Evolutionary conservation across 2,888 invertebrate genomes (phyloP).

Genomic region (Macrosiphum euphorbiae): DNA sequence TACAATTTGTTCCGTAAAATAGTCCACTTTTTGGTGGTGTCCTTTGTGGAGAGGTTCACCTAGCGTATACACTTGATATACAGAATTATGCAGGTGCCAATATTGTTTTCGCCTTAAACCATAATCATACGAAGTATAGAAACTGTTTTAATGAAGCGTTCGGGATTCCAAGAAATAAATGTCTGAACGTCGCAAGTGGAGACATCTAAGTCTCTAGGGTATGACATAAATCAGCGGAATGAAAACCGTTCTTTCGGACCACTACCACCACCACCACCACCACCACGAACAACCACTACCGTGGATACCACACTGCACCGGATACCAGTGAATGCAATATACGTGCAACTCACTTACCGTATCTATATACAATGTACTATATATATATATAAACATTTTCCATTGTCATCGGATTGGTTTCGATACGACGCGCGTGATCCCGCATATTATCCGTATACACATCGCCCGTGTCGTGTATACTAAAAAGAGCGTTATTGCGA

Average conservation of each 20-base stretch:
- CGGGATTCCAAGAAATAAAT: neutral
- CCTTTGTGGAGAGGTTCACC: neutral
- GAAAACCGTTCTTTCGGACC: neutral
- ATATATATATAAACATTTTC: neutral
- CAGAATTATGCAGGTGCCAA: neutral
- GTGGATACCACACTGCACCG: neutral
- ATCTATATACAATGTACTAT: neutral
- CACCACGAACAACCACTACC: neutral
- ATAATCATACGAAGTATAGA: neutral
- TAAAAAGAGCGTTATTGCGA: slow-evolving; percentile 6
- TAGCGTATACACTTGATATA: neutral
- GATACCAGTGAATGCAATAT: neutral
- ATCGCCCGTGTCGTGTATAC: slow-evolving; percentile 4
- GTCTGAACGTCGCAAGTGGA: neutral
- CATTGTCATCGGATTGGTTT: slow-evolving; percentile 30
- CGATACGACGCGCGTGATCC: slow-evolving; percentile 20
- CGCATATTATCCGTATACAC: slow-evolving; percentile 10
- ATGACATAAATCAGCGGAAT: neutral
- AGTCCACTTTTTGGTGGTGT: neutral
- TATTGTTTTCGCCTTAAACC: neutral
- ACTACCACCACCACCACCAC: no score
- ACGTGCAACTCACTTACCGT: neutral
- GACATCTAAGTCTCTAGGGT: neutral
- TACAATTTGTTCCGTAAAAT: neutral
- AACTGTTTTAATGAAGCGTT: neutral